Conservation (phyloP, 2,113 vertebrate species). For the Corythornis vintsioides region DNA sequence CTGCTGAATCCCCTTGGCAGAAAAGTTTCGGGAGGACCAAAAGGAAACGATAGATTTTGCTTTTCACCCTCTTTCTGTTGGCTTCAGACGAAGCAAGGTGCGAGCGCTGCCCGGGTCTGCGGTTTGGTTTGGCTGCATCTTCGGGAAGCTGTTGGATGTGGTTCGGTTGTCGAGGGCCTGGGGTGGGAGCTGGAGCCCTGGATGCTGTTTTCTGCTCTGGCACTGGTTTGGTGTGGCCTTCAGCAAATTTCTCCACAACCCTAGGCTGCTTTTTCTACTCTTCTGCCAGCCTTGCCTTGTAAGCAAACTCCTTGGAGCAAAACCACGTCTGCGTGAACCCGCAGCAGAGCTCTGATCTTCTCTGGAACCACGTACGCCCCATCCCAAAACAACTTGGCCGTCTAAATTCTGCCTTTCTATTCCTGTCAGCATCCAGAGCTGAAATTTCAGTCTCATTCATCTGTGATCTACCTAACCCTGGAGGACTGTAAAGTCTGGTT, state of each 20-base stretch:
- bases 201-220: neutral
- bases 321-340: neutral
- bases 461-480: neutral
- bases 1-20: neutral
- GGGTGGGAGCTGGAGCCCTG: conserved; percentile 29
- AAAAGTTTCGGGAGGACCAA: neutral
- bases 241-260: neutral
- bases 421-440: neutral
- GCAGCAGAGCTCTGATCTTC: neutral
- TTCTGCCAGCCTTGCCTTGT: conserved; percentile 13
- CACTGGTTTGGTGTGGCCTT: neutral
- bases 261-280: neutral
- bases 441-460: rapidly evolving
- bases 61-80: neutral
- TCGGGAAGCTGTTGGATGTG: neutral
- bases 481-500: neutral
- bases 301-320: neutral
- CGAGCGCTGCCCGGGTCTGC: neutral
- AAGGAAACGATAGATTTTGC: neutral
- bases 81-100: neutral
- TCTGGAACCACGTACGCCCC: neutral
- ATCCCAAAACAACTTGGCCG: neutral
- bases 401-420: neutral
- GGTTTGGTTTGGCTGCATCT: neutral
- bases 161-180: neutral